Base-by-base conservation (phyloP, 2,888 invertebrate species). In the Mesorhabditis spiculigera region DNA sequence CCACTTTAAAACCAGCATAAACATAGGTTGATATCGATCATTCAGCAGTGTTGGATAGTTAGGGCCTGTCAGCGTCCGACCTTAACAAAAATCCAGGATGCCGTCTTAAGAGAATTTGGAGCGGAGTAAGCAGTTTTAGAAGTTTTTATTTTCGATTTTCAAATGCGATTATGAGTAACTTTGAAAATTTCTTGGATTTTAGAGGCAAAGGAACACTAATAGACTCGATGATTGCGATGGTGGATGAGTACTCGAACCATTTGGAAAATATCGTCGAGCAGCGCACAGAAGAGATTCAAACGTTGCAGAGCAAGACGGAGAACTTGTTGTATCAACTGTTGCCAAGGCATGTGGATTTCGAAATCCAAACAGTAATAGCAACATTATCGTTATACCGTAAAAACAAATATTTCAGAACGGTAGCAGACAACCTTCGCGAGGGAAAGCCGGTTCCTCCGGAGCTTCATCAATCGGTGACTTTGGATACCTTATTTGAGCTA, bases 151-250 rank as follows among this genome's bases (percentile, higher is more conserved):
- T n/a, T n/a, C n/a, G n/a, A n/a, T n/a, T n/a, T n/a, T n/a, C n/a
- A n/a, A n/a, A n/a, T n/a, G n/a, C n/a, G n/a, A n/a, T n/a, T n/a
- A n/a, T n/a, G n/a, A n/a, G n/a, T n/a, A n/a, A n/a, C n/a, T n/a
- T n/a, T n/a, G n/a, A n/a, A n/a, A n/a, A n/a, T n/a, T n/a, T 45
- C 1, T n/a, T 71, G 28, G n/a, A n/a, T 28, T 75, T 44, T 65
- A 77, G 77, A 63, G 75, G 71, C 0, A 77, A 77, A 74, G 78
- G 78, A 63, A 76, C 78, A 4, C 70, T 79, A 4, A 78, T 79
- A 43, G 79, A 79, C 68, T 77, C 77, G 65, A 78, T 79, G 79
- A 79, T 79, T 4, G 73, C 74, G 41, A 79, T 79, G 79, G 75
- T 79, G 42, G 79, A 79, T 67, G 79, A 79, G 67, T 79, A 79